Conservation (phyloP, 2,888 invertebrate genomes). For the Drosophila diplacantha region DNA sequence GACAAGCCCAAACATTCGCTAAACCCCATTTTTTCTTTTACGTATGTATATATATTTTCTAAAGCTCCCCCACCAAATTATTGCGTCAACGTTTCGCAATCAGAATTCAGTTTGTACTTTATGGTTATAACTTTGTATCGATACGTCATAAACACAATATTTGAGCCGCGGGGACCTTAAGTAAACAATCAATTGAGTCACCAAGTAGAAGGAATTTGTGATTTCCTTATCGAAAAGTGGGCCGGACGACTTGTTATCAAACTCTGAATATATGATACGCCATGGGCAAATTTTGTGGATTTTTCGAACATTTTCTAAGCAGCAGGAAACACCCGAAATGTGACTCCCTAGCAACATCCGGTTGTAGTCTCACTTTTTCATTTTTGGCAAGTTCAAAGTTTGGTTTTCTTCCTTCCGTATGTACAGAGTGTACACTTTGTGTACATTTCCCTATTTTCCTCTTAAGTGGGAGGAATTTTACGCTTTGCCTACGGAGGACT, state of each 20-base stretch:
- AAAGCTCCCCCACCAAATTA: background rate
- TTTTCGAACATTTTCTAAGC: slow-evolving; percentile 7
- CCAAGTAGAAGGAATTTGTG: slow-evolving; percentile 15
- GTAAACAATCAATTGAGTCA: slow-evolving; percentile 40
- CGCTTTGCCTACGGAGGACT: slow-evolving; percentile 5
- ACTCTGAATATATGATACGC: slow-evolving; percentile 4
- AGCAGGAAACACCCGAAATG: slow-evolving; percentile 15
- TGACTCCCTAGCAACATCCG: slow-evolving; percentile 34
- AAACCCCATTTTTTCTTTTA: slow-evolving; percentile 12
- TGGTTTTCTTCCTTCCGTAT: slow-evolving; percentile 36
- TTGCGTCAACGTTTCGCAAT: slow-evolving; percentile 44
- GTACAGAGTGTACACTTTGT: slow-evolving; percentile 24
- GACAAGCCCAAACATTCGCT: slow-evolving; percentile 39
- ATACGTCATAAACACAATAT: slow-evolving; percentile 36
- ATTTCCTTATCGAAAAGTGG: slow-evolving; percentile 31
- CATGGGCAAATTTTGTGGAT: slow-evolving; percentile 4
- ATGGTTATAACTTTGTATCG: slow-evolving; percentile 20
- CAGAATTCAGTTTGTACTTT: slow-evolving; percentile 31
- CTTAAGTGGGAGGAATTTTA: slow-evolving; percentile 12
- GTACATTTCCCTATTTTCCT: slow-evolving; percentile 45
- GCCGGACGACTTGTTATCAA: slow-evolving; percentile 21
- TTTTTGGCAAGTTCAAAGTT: slow-evolving; percentile 46
- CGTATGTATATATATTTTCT: background rate
- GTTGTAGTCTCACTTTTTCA: slow-evolving; percentile 13
- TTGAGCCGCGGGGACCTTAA: slow-evolving; percentile 14